Percentiles rank a stretch among this genome's conserved stretches.
These are phyloP conservation scores for Mythimna pallens DNA, from an alignment of 2,888 invertebrate genomes.

Conservation along the genomic window DNA sequence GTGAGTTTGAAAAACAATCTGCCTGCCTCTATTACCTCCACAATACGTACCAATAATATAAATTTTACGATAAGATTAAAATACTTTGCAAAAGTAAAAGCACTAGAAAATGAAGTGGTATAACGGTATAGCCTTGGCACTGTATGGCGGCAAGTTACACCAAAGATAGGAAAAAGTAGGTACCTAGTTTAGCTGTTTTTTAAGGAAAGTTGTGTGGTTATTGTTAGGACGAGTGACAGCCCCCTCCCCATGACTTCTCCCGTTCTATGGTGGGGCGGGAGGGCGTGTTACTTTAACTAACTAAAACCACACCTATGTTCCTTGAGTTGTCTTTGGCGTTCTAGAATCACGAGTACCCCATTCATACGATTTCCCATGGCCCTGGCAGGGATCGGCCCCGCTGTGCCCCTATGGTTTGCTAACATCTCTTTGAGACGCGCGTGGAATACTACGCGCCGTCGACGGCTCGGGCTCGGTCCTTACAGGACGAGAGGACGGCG, in stretches of 20 bases:
- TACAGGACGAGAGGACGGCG: no score
- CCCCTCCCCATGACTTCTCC: neutral
- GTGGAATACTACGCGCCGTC: no score
- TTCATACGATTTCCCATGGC: no score
- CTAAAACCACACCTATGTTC: no score
- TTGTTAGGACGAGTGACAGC: neutral
- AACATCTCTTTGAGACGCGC: no score
- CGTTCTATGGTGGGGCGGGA: no score
- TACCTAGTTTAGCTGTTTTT: neutral
- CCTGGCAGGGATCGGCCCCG: no score
- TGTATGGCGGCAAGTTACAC: neutral
- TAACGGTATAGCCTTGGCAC: constrained; percentile 6
- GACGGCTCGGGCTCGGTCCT: no score
- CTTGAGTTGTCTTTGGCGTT: no score
- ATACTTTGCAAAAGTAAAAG: constrained; percentile 9
- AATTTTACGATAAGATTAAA: constrained; percentile 22
- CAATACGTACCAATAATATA: neutral
- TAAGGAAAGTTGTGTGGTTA: neutral
- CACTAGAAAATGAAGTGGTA: constrained; percentile 14
- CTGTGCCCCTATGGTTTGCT: no score
- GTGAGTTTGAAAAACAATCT: neutral
- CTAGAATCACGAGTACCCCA: no score
- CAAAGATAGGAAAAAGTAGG: constrained; percentile 6
- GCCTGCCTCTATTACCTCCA: neutral
- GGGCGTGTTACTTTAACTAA: no score